Evolutionary conservation across 2,888 invertebrate genomes (phyloP).

Genomic region (Xylophagus ater): DNA sequence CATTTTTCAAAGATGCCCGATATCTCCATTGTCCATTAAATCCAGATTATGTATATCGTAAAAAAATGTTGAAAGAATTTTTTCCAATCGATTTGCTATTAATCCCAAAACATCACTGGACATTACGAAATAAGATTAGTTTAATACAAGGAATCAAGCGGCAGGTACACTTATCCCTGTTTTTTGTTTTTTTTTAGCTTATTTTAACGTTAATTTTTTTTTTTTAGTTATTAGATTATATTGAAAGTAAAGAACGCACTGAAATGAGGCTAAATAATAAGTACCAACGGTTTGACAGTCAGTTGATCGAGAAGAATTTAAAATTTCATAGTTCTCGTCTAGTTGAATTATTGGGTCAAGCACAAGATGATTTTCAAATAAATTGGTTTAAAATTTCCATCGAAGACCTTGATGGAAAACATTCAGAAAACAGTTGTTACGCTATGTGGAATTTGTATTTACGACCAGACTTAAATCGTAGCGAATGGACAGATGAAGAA

Average conservation of each 20-base stretch:
- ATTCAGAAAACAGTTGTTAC: conserved; percentile 51
- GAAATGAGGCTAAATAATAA: conserved; percentile 9
- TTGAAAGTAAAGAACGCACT: conserved; percentile 9
- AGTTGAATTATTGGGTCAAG: conserved; percentile 18
- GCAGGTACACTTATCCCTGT: conserved; percentile 24
- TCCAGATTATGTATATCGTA: conserved; percentile 46
- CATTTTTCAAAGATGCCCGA: conserved; percentile 57
- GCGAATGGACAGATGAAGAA: conserved; percentile 44
- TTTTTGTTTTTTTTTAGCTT: neutral
- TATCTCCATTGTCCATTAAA: conserved; percentile 48
- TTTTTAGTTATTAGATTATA: conserved; percentile 22
- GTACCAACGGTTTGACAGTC: conserved; percentile 16
- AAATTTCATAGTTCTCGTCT: conserved; percentile 17
- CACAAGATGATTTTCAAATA: conserved; percentile 25
- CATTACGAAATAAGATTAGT: conserved; percentile 45
- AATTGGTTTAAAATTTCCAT: conserved; percentile 34
- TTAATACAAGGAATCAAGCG: conserved; percentile 43
- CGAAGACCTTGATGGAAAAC: conserved; percentile 41
- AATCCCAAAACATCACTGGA: conserved; percentile 43
- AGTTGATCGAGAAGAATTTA: conserved; percentile 12
- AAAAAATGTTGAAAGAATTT: conserved; percentile 26
- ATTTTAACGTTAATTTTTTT: neutral
- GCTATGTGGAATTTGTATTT: conserved; percentile 61
- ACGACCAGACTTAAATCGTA: conserved; percentile 55
- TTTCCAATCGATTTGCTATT: conserved; percentile 40